These are phyloP conservation scores for Anastatus disparis DNA, from an alignment of 1,140 invertebrate genomes.

Conservation along the genomic window DNA sequence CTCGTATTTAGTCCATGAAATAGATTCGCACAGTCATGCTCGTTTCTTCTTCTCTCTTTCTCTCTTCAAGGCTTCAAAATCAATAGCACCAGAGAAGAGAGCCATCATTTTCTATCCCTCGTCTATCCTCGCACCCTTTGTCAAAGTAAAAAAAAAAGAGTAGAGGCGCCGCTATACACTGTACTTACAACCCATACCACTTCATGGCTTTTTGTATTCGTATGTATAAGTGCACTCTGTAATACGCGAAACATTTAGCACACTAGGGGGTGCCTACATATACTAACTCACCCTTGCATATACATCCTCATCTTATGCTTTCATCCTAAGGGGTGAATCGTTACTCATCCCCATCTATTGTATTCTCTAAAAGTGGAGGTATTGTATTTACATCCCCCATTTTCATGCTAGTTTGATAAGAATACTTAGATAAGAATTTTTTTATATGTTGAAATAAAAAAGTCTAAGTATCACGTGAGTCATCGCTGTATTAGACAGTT, in stretches of 20 bases:
- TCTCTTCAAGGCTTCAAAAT: constrained; percentile 56
- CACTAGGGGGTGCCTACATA: constrained; percentile 33
- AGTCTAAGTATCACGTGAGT: too few relatives aligned
- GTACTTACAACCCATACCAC: too few relatives aligned
- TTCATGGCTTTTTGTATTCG: too few relatives aligned
- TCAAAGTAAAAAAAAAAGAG: constrained; percentile 1
- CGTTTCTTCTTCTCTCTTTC: background rate
- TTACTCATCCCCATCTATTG: constrained; percentile 34
- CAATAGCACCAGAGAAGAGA: constrained; percentile 50
- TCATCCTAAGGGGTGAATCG: background rate
- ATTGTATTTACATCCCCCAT: too few relatives aligned
- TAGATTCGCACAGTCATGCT: background rate
- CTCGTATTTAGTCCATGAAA: background rate
- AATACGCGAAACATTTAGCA: constrained; percentile 47
- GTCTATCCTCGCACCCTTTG: too few relatives aligned
- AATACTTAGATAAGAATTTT: constrained; percentile 19
- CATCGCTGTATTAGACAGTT: background rate
- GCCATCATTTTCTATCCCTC: constrained; percentile 11
- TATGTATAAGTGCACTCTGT: constrained; percentile 52
- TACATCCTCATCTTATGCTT: background rate
- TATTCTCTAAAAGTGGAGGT: background rate
- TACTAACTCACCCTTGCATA: background rate
- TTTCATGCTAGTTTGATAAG: background rate
- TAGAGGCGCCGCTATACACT: too few relatives aligned
- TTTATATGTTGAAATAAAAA: background rate